These are phyloP conservation scores for Phrynosoma blainvillii DNA, from an alignment of 2,113 vertebrate genomes.

Conservation along the genomic window DNA sequence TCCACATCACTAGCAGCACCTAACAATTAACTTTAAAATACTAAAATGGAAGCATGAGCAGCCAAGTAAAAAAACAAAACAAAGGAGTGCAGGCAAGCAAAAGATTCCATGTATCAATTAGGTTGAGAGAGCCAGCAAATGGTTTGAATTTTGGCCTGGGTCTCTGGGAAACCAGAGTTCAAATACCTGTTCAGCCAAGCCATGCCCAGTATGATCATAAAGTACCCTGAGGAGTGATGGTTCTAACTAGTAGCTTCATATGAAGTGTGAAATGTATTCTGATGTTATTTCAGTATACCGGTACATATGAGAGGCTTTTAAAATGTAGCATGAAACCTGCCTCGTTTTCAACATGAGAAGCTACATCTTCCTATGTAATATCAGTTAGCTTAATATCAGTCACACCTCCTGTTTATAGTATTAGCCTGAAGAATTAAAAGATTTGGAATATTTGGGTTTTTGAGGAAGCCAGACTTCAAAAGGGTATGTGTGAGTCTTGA, in stretches of 20 bases:
- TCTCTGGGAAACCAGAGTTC: no score
- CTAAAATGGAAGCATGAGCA: neutral
- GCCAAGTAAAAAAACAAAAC: neutral
- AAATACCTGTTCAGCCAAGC: no score
- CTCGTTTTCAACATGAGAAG: neutral
- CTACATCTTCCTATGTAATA: neutral
- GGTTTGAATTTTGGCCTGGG: no score
- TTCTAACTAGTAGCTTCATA: neutral
- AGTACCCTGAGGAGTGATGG: neutral
- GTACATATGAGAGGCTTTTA: no score
- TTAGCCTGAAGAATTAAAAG: neutral
- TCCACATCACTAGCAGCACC: neutral
- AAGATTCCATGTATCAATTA: neutral
- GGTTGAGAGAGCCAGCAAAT: no score
- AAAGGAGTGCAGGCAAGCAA: neutral
- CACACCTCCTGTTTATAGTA: no score
- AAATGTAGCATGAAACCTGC: neutral
- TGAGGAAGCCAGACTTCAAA: neutral
- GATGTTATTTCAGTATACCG: no score
- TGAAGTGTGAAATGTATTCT: neutral
- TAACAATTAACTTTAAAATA: neutral
- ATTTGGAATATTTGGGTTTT: neutral
- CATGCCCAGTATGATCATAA: neutral
- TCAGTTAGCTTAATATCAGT: no score
- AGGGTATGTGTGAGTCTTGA: neutral